Percentiles rank a stretch among this genome's conserved stretches.
Evolutionary conservation across 2,888 invertebrate genomes (phyloP).

Genomic region (Thumatha senex): DNA sequence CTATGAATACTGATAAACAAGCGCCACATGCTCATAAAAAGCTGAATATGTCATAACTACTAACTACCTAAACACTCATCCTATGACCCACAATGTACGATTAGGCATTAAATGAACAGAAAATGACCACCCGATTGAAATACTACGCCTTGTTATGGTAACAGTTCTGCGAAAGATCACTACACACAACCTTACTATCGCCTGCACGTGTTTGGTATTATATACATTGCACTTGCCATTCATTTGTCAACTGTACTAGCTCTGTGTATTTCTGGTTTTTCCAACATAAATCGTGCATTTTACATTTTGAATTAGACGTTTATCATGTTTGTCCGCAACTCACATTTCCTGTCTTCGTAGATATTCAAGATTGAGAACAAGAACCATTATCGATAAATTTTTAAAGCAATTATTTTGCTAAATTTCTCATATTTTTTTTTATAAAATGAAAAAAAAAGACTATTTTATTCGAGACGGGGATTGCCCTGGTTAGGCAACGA

Average conservation of each 20-base stretch:
- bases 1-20: slow-evolving; percentile 2
- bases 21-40: slow-evolving; percentile 6
- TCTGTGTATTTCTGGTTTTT: slow-evolving; percentile 23
- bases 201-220: slow-evolving; percentile 37
- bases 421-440: no score
- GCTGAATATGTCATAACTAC: slow-evolving; percentile 2
- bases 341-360: slow-evolving; percentile 7
- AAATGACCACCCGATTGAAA: slow-evolving; percentile 16
- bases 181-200: slow-evolving; percentile 19
- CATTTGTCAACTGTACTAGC: slow-evolving; percentile 19
- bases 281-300: slow-evolving; percentile 27
- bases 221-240: slow-evolving; percentile 31
- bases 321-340: slow-evolving; percentile 8
- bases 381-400: no score
- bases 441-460: no score
- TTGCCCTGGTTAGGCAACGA: no score
- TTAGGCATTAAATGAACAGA: slow-evolving; percentile 6
- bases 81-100: slow-evolving; percentile 7
- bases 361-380: not conserved
- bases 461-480: no score
- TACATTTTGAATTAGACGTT: slow-evolving; percentile 20
- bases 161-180: slow-evolving; percentile 21
- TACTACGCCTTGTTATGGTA: slow-evolving; percentile 18
- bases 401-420: no score
- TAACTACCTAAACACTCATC: slow-evolving; percentile 5